Evolutionary conservation across 2,113 vertebrate genomes (phyloP), one percentile per base, ranked within the genome.

Genomic region (Conger conger): DNA sequence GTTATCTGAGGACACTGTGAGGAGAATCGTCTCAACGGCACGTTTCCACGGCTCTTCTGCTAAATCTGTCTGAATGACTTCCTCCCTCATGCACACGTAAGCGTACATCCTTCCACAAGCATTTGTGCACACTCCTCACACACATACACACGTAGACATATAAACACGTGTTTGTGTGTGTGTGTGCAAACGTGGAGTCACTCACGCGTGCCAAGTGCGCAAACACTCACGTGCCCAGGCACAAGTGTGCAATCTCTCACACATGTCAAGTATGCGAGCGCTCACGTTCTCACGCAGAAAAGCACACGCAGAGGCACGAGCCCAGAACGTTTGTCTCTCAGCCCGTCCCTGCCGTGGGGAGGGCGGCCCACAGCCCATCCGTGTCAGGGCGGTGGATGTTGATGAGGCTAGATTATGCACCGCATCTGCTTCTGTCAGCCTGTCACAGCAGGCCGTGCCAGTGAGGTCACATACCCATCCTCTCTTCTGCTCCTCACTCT

Each of bases 371-470:
- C 45, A 54, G 76, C 73, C 83, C 82, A 42, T 77, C 42, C 37
- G 23, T 8, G 50, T 57, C 73, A 57, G 42, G 36, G 23, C 78
- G 54, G 53, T 45, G 35, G 35, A 78, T 37, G 76, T 57, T 77
- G 45, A 40, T 35, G 27, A 83, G 30, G 84, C 84, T 81, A 76
- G 79, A 85, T 68, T 82, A 81, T 38, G 8, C 76, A 42, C 80
- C 84, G 88, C 89, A 86, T 82, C 87, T 87, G 87, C 60, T 87
- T 84, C 60, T 60, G 18, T 45, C 23, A 80, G 36, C 82, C 60
- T 45, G 18, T 37, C 23, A 76, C 33, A 60, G 60, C 84, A 68
- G 45, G 79, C 79, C 77, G 23, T 45, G 76, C 79, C 27, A 53
- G 60, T 77, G 81, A 50, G 40, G 83, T 84, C 80, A 80, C 82